Percentiles rank a stretch among this genome's conserved stretches.
Conservation (phyloP, 2,888 invertebrate genomes). For the Mycogona germanica region DNA sequence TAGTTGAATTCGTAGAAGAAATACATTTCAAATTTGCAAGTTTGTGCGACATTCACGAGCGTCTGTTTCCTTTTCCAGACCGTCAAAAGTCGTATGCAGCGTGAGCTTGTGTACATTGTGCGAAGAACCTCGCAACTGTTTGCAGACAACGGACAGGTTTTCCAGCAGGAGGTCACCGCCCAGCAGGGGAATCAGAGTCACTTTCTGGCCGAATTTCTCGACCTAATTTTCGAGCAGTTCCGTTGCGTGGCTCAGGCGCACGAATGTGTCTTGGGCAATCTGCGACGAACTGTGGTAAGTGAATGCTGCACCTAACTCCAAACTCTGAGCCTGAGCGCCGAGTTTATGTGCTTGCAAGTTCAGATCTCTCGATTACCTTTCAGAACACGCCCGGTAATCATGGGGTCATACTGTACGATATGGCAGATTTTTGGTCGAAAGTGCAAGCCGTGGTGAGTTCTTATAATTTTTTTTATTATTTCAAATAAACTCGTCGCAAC, state of each 20-base stretch:
- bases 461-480: background rate
- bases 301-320: too few relatives aligned
- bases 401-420: conserved; percentile 48
- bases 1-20: too few relatives aligned
- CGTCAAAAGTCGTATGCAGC: conserved; percentile 69
- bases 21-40: too few relatives aligned
- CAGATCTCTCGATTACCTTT: background rate
- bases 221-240: conserved; percentile 69
- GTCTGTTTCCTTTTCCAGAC: conserved; percentile 41
- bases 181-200: conserved; percentile 18
- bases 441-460: conserved; percentile 73
- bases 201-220: conserved; percentile 45
- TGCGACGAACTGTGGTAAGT: conserved; percentile 28
- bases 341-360: background rate
- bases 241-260: conserved; percentile 68
- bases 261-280: conserved; percentile 44
- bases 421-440: conserved; percentile 75
- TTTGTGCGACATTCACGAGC: too few relatives aligned
- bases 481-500: background rate
- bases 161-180: background rate
- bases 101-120: conserved; percentile 64
- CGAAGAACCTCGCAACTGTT: conserved; percentile 66
- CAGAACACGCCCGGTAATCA: conserved; percentile 36
- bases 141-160: conserved; percentile 40
- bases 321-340: background rate